Evolutionary conservation across 2,113 vertebrate genomes (phyloP).

Genomic region (Hepsetus odoe): DNA sequence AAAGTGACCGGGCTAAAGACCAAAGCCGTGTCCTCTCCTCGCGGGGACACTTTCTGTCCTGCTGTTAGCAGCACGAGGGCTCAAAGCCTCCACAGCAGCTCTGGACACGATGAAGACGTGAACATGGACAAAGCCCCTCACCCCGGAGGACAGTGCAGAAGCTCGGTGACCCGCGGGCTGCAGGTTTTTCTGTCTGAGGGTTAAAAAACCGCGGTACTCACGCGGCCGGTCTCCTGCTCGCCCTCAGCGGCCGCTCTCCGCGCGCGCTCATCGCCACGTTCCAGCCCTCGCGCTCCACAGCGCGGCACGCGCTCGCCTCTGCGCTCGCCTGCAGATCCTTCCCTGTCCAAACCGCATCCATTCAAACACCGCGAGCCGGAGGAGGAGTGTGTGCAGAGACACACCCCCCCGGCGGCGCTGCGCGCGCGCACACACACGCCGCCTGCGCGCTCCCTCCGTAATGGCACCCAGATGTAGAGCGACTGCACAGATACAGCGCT

Average conservation of each 20-base stretch:
- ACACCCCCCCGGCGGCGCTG: constrained; percentile 56
- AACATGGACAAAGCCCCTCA: no score
- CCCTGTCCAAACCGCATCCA: constrained; percentile 23
- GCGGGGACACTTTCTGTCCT: no score
- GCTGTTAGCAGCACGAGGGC: no score
- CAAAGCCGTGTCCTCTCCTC: no score
- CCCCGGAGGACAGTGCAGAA: no score
- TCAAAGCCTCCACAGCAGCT: no score
- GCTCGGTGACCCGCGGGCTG: no score
- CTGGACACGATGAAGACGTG: no score
- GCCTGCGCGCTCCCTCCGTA: constrained; percentile 31
- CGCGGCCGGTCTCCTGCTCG: neutral
- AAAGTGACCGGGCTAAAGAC: no score
- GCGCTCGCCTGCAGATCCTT: neutral
- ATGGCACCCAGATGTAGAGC: constrained; percentile 56
- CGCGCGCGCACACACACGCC: neutral
- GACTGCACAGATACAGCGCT: neutral
- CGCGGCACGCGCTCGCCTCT: neutral
- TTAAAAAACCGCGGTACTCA: neutral
- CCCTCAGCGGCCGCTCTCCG: constrained; percentile 3
- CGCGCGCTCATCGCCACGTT: constrained; percentile 63
- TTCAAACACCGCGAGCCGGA: constrained; percentile 41
- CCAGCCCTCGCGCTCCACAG: constrained; percentile 14
- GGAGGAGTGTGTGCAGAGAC: constrained; percentile 39
- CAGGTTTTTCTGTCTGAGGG: neutral